These are phyloP conservation scores for Colaptes auratus DNA, from an alignment of 2,113 vertebrate species.

Conservation along the genomic window DNA sequence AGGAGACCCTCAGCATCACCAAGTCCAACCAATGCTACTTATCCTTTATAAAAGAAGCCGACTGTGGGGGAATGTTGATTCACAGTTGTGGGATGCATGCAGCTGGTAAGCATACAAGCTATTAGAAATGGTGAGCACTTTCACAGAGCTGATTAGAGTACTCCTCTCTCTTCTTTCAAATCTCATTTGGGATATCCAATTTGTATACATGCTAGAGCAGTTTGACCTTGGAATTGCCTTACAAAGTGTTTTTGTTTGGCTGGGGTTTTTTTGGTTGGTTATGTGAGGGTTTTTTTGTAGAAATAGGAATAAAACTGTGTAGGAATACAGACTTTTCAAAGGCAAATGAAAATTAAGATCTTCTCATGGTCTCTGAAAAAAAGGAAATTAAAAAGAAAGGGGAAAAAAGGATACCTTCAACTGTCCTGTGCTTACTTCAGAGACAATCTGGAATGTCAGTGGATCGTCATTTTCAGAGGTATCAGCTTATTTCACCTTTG, in stretches of 20 bases:
- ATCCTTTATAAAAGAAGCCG: conserved; percentile 8
- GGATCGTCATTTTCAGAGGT: conserved; percentile 30
- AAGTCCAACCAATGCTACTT: not conserved
- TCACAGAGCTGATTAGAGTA: conserved; percentile 35
- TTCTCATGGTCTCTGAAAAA: not conserved
- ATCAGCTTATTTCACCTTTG: conserved; percentile 41
- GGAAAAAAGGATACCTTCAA: too few relatives aligned
- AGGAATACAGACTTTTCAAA: not conserved
- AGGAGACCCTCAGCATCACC: too few relatives aligned
- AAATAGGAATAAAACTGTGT: not conserved
- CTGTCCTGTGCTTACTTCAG: not conserved
- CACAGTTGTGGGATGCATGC: not conserved
- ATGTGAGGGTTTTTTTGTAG: not conserved
- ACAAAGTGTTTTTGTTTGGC: not conserved
- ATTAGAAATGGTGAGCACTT: conserved; percentile 44
- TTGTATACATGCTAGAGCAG: not conserved
- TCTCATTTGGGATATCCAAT: conserved; percentile 32
- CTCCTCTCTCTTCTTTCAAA: not conserved
- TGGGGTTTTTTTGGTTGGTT: too few relatives aligned
- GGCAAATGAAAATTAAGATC: not conserved
- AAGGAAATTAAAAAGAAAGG: not conserved
- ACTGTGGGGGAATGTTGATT: not conserved
- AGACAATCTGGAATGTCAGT: conserved; percentile 22
- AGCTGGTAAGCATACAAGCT: conserved; percentile 41
- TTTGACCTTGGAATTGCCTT: conserved; percentile 50